phyloP scores from a whole-genome alignment of 1,140 invertebrate species.

The Sarcophaga peregrina region DNA sequence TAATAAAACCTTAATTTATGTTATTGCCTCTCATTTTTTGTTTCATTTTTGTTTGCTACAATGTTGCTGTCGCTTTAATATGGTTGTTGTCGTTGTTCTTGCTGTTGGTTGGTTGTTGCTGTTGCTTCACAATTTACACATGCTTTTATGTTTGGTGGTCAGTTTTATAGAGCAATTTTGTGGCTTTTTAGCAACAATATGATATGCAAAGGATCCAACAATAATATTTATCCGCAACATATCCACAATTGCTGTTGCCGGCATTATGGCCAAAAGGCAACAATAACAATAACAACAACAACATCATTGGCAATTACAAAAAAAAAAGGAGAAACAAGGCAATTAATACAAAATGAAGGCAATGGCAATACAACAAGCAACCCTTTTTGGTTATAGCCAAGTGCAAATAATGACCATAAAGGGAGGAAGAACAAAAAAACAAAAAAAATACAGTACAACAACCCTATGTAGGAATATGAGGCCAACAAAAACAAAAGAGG shows the following conservation, averaged over 20 bases:
- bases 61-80: not conserved
- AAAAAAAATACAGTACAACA: too few relatives aligned
- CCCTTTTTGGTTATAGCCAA: not conserved
- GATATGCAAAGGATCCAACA: constrained; percentile 9
- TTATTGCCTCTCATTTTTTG: not conserved
- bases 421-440: not conserved
- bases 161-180: constrained; percentile 41
- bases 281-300: too few relatives aligned
- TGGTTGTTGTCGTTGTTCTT: not conserved
- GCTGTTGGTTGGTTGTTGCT: not conserved
- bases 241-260: constrained; percentile 33
- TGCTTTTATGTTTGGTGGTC: constrained; percentile 41
- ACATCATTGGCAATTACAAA: too few relatives aligned
- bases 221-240: constrained; percentile 29
- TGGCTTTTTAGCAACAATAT: constrained; percentile 22
- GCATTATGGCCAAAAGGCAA: too few relatives aligned
- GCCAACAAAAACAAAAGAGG: too few relatives aligned
- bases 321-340: not conserved
- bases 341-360: constrained; percentile 21
- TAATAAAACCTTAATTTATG: constrained; percentile 39
- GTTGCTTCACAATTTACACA: constrained; percentile 31
- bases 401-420: constrained; percentile 32
- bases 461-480: too few relatives aligned
- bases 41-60: not conserved
- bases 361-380: not conserved